Evolutionary conservation across 2,113 vertebrate genomes (phyloP).

Genomic region (pig (Sus scrofa)): T2T-Sscrofa CM000826.6:24449501-24450000

Average conservation of each 20-base stretch:
- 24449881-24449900: neutral
- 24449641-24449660: neutral
- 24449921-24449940: neutral
- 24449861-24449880: neutral
- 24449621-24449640: neutral
- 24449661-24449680: neutral
- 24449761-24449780: neutral
- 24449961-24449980: neutral
- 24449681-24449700: neutral
- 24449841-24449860: neutral
- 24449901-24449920: neutral
- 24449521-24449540: slow-evolving; percentile 49
- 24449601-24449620: neutral
- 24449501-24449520: slow-evolving; percentile 10
- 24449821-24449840: neutral
- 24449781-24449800: neutral
- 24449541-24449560: slow-evolving; percentile 13
- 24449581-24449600: slow-evolving; percentile 45
- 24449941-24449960: neutral
- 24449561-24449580: slow-evolving; percentile 43
- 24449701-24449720: neutral
- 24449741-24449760: neutral
- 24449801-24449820: neutral
- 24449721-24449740: neutral
- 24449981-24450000: neutral